phyloP scores from a whole-genome alignment of 2,888 invertebrate species.

The Branchellion lobata region DNA sequence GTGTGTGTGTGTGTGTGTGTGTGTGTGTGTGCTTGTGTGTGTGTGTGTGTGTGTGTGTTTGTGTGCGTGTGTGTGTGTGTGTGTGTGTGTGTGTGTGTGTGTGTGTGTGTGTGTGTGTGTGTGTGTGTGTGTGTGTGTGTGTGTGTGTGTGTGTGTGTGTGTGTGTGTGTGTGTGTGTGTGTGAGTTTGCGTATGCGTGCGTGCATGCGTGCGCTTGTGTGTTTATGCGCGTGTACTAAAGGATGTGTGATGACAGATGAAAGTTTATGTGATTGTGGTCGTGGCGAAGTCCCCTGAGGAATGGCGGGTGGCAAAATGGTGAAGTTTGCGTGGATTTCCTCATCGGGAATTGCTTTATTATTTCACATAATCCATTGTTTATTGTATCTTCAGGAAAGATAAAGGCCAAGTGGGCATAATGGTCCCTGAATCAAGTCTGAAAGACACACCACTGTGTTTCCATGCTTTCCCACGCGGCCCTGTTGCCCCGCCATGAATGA shows the following conservation, averaged over 20 bases:
- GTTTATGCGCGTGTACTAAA: background rate
- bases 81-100: slow-evolving; percentile 30
- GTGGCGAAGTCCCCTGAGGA: too few relatives aligned
- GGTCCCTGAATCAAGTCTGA: too few relatives aligned
- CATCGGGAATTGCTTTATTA: too few relatives aligned
- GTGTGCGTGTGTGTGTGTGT: slow-evolving; percentile 11
- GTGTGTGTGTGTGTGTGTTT: slow-evolving; percentile 5
- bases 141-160: slow-evolving; percentile 2
- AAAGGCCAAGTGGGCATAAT: too few relatives aligned
- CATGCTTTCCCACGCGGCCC: too few relatives aligned
- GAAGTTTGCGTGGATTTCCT: too few relatives aligned
- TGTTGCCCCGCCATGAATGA: too few relatives aligned
- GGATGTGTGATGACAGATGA: background rate
- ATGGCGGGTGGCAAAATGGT: too few relatives aligned
- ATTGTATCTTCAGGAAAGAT: too few relatives aligned
- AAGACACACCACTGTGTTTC: too few relatives aligned
- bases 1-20: slow-evolving; percentile 17
- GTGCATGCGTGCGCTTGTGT: background rate
- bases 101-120: slow-evolving; percentile 23
- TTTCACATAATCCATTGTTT: too few relatives aligned
- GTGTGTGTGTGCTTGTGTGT: background rate
- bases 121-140: slow-evolving; percentile 24
- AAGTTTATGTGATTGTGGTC: background rate
- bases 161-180: slow-evolving; percentile 15
- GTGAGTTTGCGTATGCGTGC: slow-evolving; percentile 29